Evolutionary conservation across 2,797 vertebrate species (phyloP).

Genomic region (Taeniopygia guttata): DNA sequence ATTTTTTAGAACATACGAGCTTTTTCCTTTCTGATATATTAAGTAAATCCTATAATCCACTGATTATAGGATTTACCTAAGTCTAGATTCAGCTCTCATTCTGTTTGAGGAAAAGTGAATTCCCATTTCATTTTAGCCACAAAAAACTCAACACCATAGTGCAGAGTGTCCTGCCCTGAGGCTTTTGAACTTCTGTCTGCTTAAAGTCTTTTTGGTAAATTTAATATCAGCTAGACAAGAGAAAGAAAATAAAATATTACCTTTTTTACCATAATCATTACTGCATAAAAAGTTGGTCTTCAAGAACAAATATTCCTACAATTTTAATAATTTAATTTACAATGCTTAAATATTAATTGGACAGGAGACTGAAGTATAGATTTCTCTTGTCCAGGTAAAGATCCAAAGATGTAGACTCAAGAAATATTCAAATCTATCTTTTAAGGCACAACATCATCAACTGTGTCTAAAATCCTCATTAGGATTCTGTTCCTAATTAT

Average conservation of each 20-base stretch:
- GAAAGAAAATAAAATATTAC: background rate
- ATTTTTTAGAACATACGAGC: background rate
- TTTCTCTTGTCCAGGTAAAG: background rate
- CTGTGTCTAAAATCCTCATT: background rate
- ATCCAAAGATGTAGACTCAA: background rate
- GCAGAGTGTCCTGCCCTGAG: background rate
- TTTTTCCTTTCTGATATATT: background rate
- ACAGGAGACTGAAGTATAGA: background rate
- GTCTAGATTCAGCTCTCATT: background rate
- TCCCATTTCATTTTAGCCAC: background rate
- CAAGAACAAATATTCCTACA: background rate
- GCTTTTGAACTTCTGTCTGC: background rate
- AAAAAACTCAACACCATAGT: background rate
- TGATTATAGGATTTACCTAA: background rate
- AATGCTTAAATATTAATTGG: background rate
- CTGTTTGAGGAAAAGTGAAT: background rate
- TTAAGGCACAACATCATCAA: background rate
- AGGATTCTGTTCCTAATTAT: background rate
- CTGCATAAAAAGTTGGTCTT: background rate
- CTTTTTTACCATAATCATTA: background rate
- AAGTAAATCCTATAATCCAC: too few species aligned
- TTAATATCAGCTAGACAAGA: background rate
- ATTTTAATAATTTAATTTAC: background rate
- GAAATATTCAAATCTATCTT: background rate
- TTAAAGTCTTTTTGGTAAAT: background rate